These are phyloP conservation scores for Virgularia gustaviana DNA, from an alignment of 92 coral and sea anemone species.

Conservation along the genomic window DNA sequence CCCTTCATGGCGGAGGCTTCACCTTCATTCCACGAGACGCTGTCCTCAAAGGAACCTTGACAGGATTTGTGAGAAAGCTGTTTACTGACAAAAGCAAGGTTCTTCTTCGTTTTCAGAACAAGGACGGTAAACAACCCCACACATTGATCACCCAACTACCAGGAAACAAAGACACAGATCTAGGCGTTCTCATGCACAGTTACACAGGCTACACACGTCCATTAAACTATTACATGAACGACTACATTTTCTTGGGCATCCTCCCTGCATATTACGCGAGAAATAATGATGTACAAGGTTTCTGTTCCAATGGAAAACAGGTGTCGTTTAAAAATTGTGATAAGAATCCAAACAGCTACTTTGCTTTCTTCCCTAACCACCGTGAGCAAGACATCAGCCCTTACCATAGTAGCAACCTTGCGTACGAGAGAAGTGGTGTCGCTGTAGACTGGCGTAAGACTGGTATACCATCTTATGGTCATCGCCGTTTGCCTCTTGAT, in stretches of 20 bases:
- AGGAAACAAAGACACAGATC: neutral
- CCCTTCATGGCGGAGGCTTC: slow-evolving; percentile 53
- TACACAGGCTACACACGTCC: slow-evolving; percentile 50
- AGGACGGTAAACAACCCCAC: slow-evolving; percentile 25
- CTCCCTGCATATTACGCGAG: neutral
- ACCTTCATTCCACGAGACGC: slow-evolving; percentile 52
- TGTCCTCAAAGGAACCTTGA: slow-evolving; percentile 4
- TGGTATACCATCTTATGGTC: slow-evolving; percentile 42
- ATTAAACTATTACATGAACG: neutral
- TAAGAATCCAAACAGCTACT: slow-evolving; percentile 49
- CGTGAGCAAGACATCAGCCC: neutral
- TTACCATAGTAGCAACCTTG: neutral
- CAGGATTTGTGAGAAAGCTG: slow-evolving; percentile 16
- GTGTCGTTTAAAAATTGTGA: slow-evolving; percentile 48
- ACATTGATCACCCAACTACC: slow-evolving; percentile 17
- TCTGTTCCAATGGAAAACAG: slow-evolving; percentile 24
- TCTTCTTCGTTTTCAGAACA: slow-evolving; percentile 40
- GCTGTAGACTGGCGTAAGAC: slow-evolving; percentile 55
- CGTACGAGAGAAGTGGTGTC: slow-evolving; percentile 43
- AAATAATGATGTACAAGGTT: slow-evolving; percentile 47
- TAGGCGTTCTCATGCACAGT: slow-evolving; percentile 33
- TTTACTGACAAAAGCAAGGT: slow-evolving; percentile 48
- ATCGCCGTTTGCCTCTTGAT: slow-evolving; percentile 49
- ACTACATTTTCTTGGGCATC: slow-evolving; percentile 38
- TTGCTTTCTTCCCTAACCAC: slow-evolving; percentile 62